phyloP scores from a whole-genome alignment of 2,888 invertebrate genomes.

The Nipponacmea schrenckii region DNA sequence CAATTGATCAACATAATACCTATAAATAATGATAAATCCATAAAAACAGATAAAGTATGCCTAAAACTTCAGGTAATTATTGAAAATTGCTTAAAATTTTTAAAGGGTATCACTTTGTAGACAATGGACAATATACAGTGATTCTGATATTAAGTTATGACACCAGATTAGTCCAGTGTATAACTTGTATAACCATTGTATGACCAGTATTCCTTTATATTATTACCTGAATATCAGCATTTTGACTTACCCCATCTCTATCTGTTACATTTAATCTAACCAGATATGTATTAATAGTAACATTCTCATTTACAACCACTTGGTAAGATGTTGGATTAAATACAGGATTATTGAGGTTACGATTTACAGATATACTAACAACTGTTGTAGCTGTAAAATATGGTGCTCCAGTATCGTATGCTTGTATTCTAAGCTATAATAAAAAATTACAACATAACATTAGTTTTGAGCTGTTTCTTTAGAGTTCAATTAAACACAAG shows the following conservation, averaged over 20 bases:
- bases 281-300: conserved; percentile 40
- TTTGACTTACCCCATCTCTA: conserved; percentile 51
- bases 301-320: conserved; percentile 49
- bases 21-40: too few relatives aligned
- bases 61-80: too few relatives aligned
- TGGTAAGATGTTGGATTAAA: conserved; percentile 53
- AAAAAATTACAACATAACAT: not conserved
- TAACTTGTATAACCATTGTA: too few relatives aligned
- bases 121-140: too few relatives aligned
- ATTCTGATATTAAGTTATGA: too few relatives aligned
- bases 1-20: too few relatives aligned
- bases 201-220: too few relatives aligned
- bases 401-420: conserved; percentile 52
- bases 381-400: conserved; percentile 44
- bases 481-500: not conserved
- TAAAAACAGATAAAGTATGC: too few relatives aligned
- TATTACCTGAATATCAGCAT: too few relatives aligned
- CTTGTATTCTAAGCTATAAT: conserved; percentile 47
- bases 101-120: too few relatives aligned
- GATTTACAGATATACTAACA: conserved; percentile 47
- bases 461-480: not conserved
- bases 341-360: conserved; percentile 56
- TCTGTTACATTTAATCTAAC: conserved; percentile 54
- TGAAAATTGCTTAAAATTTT: too few relatives aligned
- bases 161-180: too few relatives aligned